Evolutionary conservation across 2,888 invertebrate species (phyloP), one percentile per base, ranked within the genome.

Genomic region (Dioctria rufipes): DNA sequence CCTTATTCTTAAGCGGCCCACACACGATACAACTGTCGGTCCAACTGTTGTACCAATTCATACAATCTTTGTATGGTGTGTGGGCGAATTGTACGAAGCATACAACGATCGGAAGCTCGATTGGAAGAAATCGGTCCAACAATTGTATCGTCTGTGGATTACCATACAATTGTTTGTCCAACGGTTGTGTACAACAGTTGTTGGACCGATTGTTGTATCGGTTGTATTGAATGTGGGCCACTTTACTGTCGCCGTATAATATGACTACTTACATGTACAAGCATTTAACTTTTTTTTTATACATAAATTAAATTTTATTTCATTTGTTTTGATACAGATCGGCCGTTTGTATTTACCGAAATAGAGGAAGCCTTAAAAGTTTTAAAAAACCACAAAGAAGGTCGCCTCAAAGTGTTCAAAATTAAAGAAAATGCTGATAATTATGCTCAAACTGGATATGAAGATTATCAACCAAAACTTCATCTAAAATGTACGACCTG

Each of bases 401-500:
- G 95, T 0, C 91, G 97, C 81, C 93, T 97, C 85, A 97, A 96
- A 86, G 92, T 92, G 1, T 97, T 97, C 86, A 91, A 91, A 80
- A 93, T 90, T 82, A 91, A 91, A 78, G 91, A 92, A 83, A 96
- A 96, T 86, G 97, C 97, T 0, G 90, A 92, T 9, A 92, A 93
- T 8, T 97, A 95, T 90, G 93, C 95, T 0, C 88, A 92, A 80
- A 91, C 92, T 85, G 95, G 95, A 0, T 91, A 92, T 0, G 94
- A 78, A 13, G 60, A 25, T 5, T 67, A 46, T n/a, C 42, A 46
- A 8, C 58, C 87, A 5, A 90, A 91, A 75, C 88, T 86, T 63
- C 84, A 91, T 89, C 51, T 82, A 11, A 86, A 84, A 82, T 90
- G 90, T 88, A 90, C 90, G 84, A 54, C 42, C 66, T 61, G 8